Evolutionary conservation across 2,888 invertebrate genomes (phyloP), one percentile per base, ranked within the genome.

Genomic region (Eupithecia insigniata): DNA sequence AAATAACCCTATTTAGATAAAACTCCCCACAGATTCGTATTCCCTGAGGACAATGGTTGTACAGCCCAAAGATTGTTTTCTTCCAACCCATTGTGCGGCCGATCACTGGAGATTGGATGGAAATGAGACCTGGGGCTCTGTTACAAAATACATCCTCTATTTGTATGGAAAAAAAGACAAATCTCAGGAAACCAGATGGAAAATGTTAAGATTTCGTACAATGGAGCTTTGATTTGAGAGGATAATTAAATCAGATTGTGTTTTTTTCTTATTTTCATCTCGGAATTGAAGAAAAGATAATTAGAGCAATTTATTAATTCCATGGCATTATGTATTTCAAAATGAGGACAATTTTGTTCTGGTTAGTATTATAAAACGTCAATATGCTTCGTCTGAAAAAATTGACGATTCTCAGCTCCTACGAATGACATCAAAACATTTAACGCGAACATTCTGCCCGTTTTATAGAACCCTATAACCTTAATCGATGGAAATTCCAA

Each of bases 11-110:
- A 64, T 64, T 64, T 64, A 64, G 36, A 62, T 34, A 69, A 36
- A 65, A 26, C 51, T 58, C 58, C 61, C 12, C 60, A 14, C 34
- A 14, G 36, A 58, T 71, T 71, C 51, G 51, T 67, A 36, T 43
- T 72, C 66, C 60, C 26, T 43, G 66, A 51, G 43, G 60, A 77
- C 76, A 80, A 80, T 84, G 83, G 80, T 82, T 83, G 83, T 85
- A 85, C 82, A 81, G 83, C 80, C 82, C 79, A 81, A 87, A 90
- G 89, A 90, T 89, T 90, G 88, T 90, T 88, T 89, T 89, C 89
- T 89, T 89, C 87, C 87, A 73, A 81, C 78, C 87, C 84, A 90
- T 90, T 90, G 90, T 90, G 85, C 79, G 75, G 79, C 80, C 84
- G 84, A 86, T 87, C 85, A 85, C 76, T 75, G 79, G 78, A 82